Conservation (phyloP, 2,797 vertebrate species). For the Benthosema pterotum region DNA sequence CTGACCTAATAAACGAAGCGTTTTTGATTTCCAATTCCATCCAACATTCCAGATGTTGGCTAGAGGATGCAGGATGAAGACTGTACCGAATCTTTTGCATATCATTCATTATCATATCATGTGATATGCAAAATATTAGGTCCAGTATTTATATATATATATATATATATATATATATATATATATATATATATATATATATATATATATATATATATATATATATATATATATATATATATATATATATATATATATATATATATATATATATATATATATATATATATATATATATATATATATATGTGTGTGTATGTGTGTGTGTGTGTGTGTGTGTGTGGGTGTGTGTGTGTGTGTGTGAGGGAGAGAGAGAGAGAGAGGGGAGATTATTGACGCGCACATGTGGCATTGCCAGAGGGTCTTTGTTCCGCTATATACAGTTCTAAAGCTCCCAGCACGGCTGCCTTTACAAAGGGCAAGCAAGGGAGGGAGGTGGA, state of each 20-base stretch:
- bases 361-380: no score
- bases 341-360: conserved; percentile 33
- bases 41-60: no score
- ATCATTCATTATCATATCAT: no score
- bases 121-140: neutral
- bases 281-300: no score
- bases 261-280: no score
- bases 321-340: neutral
- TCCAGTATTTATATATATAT: neutral
- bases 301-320: conserved; percentile 11
- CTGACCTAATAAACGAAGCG: neutral
- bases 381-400: conserved; percentile 46
- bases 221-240: no score
- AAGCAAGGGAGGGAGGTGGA: no score
- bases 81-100: neutral
- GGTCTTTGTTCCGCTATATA: conserved; percentile 75
- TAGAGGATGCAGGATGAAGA: conserved; percentile 2
- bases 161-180: no score
- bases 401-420: conserved; percentile 71
- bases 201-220: no score
- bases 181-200: no score
- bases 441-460: neutral
- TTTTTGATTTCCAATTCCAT: neutral
- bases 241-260: no score
- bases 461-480: no score